Conservation (phyloP, 2,113 vertebrate species). For the Anser cygnoides region DNA sequence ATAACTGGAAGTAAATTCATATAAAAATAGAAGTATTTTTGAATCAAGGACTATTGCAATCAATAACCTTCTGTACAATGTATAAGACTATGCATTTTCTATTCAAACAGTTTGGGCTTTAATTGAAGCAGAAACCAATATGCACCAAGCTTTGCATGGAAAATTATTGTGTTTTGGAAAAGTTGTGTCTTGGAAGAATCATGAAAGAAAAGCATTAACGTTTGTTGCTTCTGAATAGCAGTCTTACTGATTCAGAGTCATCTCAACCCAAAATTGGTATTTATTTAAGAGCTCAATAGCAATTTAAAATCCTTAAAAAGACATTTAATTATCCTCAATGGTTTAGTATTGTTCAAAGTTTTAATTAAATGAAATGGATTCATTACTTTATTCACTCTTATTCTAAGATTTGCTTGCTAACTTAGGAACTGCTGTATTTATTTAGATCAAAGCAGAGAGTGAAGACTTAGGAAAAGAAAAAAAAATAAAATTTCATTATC, state of each 20-base stretch:
- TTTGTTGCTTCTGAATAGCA: background rate
- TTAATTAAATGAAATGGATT: background rate
- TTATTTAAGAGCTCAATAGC: background rate
- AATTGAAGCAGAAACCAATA: background rate
- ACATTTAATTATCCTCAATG: background rate
- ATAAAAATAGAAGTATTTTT: background rate
- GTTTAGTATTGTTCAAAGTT: background rate
- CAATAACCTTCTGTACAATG: background rate
- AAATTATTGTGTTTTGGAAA: background rate
- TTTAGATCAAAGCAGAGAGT: background rate
- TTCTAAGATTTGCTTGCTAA: background rate
- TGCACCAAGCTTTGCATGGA: background rate
- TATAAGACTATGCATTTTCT: background rate
- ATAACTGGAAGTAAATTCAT: background rate
- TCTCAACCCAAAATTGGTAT: background rate
- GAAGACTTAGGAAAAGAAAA: background rate
- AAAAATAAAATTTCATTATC: background rate
- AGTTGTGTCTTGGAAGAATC: background rate
- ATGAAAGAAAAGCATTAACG: background rate
- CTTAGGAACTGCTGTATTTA: background rate
- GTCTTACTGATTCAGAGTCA: background rate
- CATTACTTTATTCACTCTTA: background rate
- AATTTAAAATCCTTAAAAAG: background rate
- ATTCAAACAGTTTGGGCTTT: background rate
- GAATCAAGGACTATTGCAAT: background rate